These are phyloP conservation scores for Cactoblastis cactorum DNA, from an alignment of 2,888 invertebrate species.

Conservation along the genomic window DNA sequence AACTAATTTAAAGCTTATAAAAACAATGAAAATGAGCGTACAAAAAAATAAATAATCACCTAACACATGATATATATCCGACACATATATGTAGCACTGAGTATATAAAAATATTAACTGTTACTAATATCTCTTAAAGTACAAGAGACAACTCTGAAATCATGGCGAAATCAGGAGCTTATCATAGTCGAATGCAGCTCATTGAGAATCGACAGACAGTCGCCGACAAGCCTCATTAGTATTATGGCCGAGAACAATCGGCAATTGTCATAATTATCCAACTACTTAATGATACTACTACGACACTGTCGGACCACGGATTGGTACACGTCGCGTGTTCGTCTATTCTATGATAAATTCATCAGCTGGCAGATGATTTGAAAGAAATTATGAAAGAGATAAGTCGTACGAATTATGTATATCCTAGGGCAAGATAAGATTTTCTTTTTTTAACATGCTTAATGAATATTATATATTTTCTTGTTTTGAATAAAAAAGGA, in stretches of 20 bases:
- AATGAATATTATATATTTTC: too few relatives aligned
- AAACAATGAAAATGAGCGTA: too few relatives aligned
- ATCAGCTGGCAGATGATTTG: neutral
- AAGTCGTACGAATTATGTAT: neutral
- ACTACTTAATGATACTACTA: neutral
- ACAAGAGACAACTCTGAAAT: neutral
- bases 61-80: too few relatives aligned
- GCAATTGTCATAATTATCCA: neutral
- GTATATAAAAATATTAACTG: too few relatives aligned
- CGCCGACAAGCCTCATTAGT: constrained; percentile 8
- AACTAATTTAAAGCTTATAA: too few relatives aligned
- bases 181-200: neutral
- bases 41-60: too few relatives aligned
- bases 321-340: neutral
- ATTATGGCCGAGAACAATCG: constrained; percentile 9
- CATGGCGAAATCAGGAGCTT: neutral
- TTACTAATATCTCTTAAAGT: too few relatives aligned
- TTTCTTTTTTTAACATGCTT: too few relatives aligned
- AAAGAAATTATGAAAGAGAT: neutral
- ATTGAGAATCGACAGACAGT: constrained; percentile 1
- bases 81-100: too few relatives aligned
- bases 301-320: too few relatives aligned
- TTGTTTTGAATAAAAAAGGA: too few relatives aligned
- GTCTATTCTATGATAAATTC: neutral
- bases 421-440: neutral